phyloP scores from a whole-genome alignment of 1,140 invertebrate species.

The Gonioctena quinquepunctata region DNA sequence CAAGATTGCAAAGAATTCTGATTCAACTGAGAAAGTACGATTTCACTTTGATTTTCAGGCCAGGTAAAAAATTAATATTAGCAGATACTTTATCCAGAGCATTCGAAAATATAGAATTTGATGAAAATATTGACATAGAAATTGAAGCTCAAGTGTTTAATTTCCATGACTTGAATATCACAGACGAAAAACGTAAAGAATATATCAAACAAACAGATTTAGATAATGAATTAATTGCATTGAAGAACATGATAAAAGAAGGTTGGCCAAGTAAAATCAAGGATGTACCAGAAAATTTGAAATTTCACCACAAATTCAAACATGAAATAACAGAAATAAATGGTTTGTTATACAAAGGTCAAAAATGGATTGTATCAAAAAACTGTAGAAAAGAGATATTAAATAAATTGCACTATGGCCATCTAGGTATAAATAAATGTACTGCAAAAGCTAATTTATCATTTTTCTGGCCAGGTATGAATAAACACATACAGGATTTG shows the following conservation, averaged over 20 bases:
- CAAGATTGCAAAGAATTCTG: not conserved
- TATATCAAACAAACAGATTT: conserved; percentile 35
- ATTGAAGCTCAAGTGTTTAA: not conserved
- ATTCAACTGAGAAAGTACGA: not conserved
- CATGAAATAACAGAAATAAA: not conserved
- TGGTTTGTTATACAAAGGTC: not conserved
- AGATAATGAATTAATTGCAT: conserved; percentile 24
- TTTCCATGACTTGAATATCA: not conserved
- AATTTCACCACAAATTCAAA: not conserved
- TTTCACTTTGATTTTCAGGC: not conserved
- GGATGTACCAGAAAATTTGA: not conserved
- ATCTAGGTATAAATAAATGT: not conserved
- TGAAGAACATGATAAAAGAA: conserved; percentile 31
- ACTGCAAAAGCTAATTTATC: not conserved
- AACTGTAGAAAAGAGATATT: not conserved
- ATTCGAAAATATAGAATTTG: no score
- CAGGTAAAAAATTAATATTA: not conserved
- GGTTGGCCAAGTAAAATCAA: conserved; percentile 56
- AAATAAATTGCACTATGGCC: not conserved
- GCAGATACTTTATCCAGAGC: not conserved
- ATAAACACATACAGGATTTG: not conserved
- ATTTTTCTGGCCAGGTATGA: not conserved
- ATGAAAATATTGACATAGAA: not conserved
- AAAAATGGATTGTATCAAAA: not conserved
- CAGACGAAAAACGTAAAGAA: not conserved